A percentile compares a stretch with the other conserved stretches of the same genome.
Evolutionary conservation across 1,140 invertebrate genomes (phyloP).

Genomic region (Trichoplusia ni): DNA sequence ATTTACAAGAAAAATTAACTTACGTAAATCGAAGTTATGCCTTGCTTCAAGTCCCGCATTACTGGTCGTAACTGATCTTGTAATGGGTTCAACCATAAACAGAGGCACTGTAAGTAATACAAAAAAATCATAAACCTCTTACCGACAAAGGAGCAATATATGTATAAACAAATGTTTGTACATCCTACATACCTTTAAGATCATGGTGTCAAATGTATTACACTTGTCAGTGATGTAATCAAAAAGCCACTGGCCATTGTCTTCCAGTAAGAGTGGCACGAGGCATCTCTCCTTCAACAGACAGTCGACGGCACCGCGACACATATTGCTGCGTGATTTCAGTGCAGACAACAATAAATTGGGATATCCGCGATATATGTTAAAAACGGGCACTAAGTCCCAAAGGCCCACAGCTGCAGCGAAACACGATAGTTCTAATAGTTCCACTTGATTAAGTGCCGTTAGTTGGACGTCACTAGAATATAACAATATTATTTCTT

Average conservation of each 20-base stretch:
- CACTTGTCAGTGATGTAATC: conserved; percentile 66
- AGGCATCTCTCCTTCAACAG: conserved; percentile 55
- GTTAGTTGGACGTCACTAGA: conserved; percentile 62
- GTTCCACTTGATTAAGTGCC: conserved; percentile 48
- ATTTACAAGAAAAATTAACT: conserved; percentile 38
- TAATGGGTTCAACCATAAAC: conserved; percentile 70
- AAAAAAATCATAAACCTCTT: conserved; percentile 8
- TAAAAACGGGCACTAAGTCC: conserved; percentile 67
- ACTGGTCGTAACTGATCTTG: conserved; percentile 70
- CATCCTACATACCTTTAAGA: conserved; percentile 74
- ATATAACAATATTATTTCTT: too few relatives aligned
- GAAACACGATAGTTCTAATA: conserved; percentile 58
- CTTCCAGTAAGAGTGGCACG: conserved; percentile 64
- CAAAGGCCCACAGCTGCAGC: conserved; percentile 64
- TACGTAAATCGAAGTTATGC: conserved; percentile 70
- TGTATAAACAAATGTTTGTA: conserved; percentile 10
- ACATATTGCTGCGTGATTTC: conserved; percentile 53
- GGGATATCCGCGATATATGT: conserved; percentile 58
- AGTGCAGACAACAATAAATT: conserved; percentile 56
- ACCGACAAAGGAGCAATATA: too few relatives aligned
- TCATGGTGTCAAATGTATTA: conserved; percentile 59
- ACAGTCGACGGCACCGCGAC: conserved; percentile 61
- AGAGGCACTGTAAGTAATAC: conserved; percentile 66
- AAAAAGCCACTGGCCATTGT: conserved; percentile 71
- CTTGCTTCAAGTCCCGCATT: conserved; percentile 71